These are phyloP conservation scores for Sisor rabdophorus DNA, from an alignment of 2,113 vertebrate genomes.

Conservation along the genomic window DNA sequence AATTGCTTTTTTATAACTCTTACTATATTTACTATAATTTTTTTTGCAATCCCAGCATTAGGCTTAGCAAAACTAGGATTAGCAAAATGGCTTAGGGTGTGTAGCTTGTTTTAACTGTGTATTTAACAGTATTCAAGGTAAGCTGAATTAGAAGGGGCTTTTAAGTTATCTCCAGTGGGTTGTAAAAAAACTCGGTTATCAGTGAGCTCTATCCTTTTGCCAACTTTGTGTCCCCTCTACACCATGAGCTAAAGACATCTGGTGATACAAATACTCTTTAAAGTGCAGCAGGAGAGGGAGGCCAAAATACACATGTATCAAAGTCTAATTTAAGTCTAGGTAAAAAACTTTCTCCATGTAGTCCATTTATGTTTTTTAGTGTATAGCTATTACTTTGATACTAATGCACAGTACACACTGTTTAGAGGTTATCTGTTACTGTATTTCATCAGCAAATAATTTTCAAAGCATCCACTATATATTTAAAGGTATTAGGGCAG, in stretches of 20 bases:
- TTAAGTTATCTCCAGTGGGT: neutral
- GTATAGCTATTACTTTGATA: neutral
- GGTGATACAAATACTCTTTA: conserved; percentile 21
- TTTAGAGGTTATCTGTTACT: neutral
- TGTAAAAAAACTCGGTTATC: neutral
- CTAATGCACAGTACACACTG: neutral
- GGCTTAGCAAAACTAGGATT: neutral
- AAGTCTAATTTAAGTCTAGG: conserved; percentile 3
- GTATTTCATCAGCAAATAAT: neutral
- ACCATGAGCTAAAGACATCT: conserved; percentile 23
- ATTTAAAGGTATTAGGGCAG: no score
- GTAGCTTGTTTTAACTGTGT: neutral
- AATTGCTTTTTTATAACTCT: neutral
- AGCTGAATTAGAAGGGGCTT: neutral
- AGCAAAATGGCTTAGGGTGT: neutral
- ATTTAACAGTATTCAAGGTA: neutral
- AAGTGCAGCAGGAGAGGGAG: conserved; percentile 3
- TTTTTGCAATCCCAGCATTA: neutral
- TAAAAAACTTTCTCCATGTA: neutral
- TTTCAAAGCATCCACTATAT: no score
- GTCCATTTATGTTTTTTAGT: no score
- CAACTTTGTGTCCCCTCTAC: neutral
- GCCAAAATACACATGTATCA: conserved; percentile 26
- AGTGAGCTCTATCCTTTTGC: neutral
- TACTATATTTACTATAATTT: neutral